Evolutionary conservation across 2,797 vertebrate genomes (phyloP), one percentile per base, ranked within the genome.

Genomic region (Micrastur ruficollis): DNA sequence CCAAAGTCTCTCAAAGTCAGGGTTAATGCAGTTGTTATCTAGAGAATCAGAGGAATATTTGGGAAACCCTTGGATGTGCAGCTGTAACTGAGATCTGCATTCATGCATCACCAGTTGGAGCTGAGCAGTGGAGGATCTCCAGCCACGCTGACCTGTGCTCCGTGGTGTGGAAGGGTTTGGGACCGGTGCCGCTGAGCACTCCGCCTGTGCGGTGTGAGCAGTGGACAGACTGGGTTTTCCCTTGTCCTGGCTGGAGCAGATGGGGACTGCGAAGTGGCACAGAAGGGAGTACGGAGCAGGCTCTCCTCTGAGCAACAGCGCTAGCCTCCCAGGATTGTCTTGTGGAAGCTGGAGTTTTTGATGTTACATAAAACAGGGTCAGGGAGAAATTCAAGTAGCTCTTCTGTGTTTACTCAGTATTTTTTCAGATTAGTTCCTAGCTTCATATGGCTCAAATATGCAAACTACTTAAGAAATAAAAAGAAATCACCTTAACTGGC

Each of bases 391-490:
- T 86, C 22, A 85, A 47, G 17, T 72, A 49, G 13, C 9, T 83
- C 10, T 83, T 40, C 42, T 79, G 0, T 67, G n/a, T 76, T 91
- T 84, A 29, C 63, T 81, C 29, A 44, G 8, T 82, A 12, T 85
- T 90, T 90, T 95, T 40, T 38, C 6, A 5, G 40, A 55, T 89
- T 63, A 67, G 27, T 68, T 67, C 42, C 53, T 78, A 50, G 47
- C 31, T 66, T 75, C 11, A 12, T 87, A 66, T 92, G 47, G 23
- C 44, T 87, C 55, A 92, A 36, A 89, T 73, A 32, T 31, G 13
- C 65, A 63, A 93, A 65, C 47, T 67, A 40, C 52, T 82, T 82
- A 70, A 93, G 80, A 95, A 86, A 38, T 81, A 59, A 72, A 70
- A 94, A 84, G 26, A 81, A 90, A 66, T 59, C 32, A 29, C n/a